phyloP scores from a whole-genome alignment of 1,140 invertebrate species.

The Acromyrmex charruanus region DNA sequence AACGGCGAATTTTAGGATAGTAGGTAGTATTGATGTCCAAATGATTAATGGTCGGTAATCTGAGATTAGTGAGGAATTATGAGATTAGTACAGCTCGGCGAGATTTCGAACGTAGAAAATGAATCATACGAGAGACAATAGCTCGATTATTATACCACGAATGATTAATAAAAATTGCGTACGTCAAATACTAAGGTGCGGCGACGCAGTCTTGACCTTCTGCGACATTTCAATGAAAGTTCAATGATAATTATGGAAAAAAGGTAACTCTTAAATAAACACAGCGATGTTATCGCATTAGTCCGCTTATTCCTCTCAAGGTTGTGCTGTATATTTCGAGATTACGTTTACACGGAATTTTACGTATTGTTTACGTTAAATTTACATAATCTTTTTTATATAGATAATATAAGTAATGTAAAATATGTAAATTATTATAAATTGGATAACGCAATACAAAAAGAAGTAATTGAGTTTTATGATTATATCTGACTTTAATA shows the following conservation, averaged over 20 bases:
- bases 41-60: background rate
- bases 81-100: background rate
- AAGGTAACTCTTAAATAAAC: constrained; percentile 13
- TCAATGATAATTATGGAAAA: constrained; percentile 51
- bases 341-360: too few species aligned
- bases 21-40: background rate
- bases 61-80: background rate
- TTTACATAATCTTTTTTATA: too few species aligned
- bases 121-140: constrained; percentile 7
- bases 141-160: background rate
- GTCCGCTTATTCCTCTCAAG: background rate
- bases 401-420: too few species aligned
- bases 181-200: background rate
- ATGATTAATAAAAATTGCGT: background rate
- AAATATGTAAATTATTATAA: too few species aligned
- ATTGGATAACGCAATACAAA: too few species aligned
- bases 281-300: background rate
- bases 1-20: background rate
- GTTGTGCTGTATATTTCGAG: too few species aligned
- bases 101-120: background rate
- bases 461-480: too few species aligned
- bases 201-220: constrained; percentile 7
- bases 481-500: too few species aligned
- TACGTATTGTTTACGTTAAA: too few species aligned
- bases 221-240: constrained; percentile 57